phyloP scores from a whole-genome alignment of 2,797 vertebrate species.

The Alcedo atthis region DNA sequence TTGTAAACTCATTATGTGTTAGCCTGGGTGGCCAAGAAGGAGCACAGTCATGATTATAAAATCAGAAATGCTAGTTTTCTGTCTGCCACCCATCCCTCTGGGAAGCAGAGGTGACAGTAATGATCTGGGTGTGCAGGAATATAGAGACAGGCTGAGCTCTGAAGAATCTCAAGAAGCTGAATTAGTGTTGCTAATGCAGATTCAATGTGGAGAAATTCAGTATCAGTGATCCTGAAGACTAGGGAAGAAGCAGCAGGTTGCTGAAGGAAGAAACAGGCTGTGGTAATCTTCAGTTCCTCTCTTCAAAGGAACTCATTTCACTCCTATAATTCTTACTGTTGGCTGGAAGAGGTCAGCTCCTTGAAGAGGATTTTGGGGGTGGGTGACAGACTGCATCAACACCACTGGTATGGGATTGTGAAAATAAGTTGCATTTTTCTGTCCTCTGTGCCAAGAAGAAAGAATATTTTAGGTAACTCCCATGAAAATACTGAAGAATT shows the following conservation, averaged over 20 bases:
- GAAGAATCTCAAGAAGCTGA: background rate
- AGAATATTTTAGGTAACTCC: slow-evolving; percentile 86
- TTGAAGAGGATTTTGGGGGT: background rate
- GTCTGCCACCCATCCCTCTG: background rate
- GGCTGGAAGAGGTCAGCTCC: background rate
- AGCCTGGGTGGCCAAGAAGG: background rate
- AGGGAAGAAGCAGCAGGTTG: background rate
- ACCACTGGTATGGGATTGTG: background rate
- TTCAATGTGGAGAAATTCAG: background rate
- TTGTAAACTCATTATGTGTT: background rate
- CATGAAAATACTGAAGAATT: slow-evolving; percentile 85
- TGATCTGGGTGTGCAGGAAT: background rate
- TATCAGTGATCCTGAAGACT: background rate
- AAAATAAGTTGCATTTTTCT: slow-evolving; percentile 72
- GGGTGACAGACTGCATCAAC: background rate
- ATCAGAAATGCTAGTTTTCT: background rate
- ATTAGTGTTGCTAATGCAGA: background rate
- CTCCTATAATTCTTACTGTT: background rate
- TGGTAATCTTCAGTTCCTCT: background rate
- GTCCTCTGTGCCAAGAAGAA: slow-evolving; percentile 82
- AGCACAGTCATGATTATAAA: background rate
- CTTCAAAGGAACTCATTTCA: background rate
- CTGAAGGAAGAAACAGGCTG: background rate
- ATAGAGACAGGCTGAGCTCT: background rate
- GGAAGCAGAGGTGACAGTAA: background rate